phyloP scores from a whole-genome alignment of 64 coral and sea anemone species.

The Stichodactyla helianthus region DNA sequence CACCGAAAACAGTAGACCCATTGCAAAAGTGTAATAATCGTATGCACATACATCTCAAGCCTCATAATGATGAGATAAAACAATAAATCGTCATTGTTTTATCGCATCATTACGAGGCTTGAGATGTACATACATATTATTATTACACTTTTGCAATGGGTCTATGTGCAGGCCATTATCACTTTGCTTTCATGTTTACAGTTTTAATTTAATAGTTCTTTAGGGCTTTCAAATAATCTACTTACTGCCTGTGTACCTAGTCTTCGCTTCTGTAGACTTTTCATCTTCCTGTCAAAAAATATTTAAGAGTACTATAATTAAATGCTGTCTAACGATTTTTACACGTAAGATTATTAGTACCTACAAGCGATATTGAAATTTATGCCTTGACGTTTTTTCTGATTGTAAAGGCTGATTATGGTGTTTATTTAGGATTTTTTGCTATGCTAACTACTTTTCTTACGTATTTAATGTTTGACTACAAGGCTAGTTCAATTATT shows the following conservation, averaged over 20 bases:
- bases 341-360: no score
- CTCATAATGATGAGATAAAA: no score
- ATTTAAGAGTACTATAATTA: background rate
- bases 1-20: no score
- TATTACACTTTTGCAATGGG: background rate
- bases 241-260: background rate
- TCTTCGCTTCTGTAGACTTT: background rate
- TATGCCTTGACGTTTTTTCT: background rate
- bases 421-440: background rate
- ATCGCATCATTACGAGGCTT: no score
- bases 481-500: no score
- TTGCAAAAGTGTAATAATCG: no score
- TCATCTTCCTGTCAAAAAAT: background rate
- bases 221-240: background rate
- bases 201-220: background rate
- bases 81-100: no score
- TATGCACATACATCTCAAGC: no score
- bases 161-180: background rate
- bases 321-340: background rate
- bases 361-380: no score
- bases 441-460: no score
- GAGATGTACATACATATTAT: no score
- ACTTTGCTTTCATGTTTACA: background rate
- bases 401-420: background rate
- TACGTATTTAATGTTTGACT: no score